Evolutionary conservation across 2,113 vertebrate genomes (phyloP).

Genomic region (Cairina moschata): DNA sequence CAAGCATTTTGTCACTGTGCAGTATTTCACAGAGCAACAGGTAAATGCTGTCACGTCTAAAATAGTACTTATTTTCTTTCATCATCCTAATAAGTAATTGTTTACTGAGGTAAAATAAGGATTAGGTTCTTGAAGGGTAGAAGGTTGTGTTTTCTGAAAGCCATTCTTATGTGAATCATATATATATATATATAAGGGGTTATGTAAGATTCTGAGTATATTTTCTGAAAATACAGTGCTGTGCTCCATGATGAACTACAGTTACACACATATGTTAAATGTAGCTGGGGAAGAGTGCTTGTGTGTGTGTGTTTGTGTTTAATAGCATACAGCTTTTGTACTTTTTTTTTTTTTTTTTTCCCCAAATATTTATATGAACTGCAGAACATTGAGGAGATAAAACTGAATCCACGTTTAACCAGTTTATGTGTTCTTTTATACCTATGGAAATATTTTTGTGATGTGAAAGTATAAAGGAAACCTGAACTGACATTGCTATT

Average conservation of each 20-base stretch:
- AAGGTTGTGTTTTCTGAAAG: slow-evolving; percentile 43
- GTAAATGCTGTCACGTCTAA: slow-evolving; percentile 48
- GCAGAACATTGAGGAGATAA: slow-evolving; percentile 35
- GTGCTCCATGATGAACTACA: slow-evolving; percentile 29
- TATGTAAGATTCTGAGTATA: slow-evolving; percentile 32
- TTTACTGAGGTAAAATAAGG: slow-evolving; percentile 45
- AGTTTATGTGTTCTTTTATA: background rate
- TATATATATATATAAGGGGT: background rate
- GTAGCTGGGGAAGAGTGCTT: background rate
- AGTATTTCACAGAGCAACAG: slow-evolving; percentile 69
- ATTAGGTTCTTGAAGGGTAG: slow-evolving; percentile 43
- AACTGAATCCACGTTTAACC: slow-evolving; percentile 19
- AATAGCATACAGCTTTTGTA: background rate
- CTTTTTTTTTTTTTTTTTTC: slow-evolving; percentile 48
- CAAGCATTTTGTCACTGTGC: background rate
- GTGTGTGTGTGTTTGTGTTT: background rate
- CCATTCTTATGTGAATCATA: slow-evolving; percentile 24
- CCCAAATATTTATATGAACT: background rate
- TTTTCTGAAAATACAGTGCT: slow-evolving; percentile 52
- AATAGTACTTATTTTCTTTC: slow-evolving; percentile 26
- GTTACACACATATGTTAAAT: slow-evolving; percentile 34
- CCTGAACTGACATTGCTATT: slow-evolving; percentile 12
- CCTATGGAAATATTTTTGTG: slow-evolving; percentile 40
- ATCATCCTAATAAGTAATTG: background rate
- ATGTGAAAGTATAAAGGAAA: slow-evolving; percentile 36